Conservation (phyloP, 2,113 vertebrate species). For the Hemichromis elongatus region DNA sequence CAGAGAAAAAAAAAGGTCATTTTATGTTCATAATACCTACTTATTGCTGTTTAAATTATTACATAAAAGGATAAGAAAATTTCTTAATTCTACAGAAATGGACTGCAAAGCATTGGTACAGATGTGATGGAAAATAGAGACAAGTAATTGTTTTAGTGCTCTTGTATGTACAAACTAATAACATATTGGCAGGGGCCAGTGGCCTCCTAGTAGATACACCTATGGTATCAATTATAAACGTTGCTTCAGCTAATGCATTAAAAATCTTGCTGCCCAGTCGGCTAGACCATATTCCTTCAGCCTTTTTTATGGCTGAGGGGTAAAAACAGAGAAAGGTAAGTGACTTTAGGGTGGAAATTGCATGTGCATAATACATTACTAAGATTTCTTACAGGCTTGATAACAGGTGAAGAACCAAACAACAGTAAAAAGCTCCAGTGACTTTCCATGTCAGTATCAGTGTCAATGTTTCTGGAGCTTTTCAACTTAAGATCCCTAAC, state of each 20-base stretch:
- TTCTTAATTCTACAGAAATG: neutral
- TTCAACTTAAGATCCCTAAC: neutral
- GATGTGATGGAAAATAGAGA: neutral
- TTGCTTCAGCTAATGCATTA: neutral
- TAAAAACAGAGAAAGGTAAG: neutral
- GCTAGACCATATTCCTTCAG: neutral
- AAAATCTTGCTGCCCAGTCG: rapidly evolving
- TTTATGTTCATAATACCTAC: neutral
- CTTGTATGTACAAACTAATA: neutral
- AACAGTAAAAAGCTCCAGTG: neutral
- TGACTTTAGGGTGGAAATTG: neutral
- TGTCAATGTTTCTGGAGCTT: neutral
- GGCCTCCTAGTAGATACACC: neutral
- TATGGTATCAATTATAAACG: neutral
- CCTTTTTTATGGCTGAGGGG: neutral
- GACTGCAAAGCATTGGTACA: neutral
- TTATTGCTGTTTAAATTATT: neutral
- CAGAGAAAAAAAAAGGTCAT: neutral
- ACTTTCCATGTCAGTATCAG: neutral
- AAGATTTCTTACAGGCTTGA: neutral
- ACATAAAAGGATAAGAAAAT: neutral
- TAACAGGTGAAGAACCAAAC: neutral
- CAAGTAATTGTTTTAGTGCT: neutral
- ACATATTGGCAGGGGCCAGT: neutral
- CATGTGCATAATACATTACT: neutral